Base-by-base conservation (phyloP, 2,888 invertebrate species). In the Auanema freiburgensis region DNA sequence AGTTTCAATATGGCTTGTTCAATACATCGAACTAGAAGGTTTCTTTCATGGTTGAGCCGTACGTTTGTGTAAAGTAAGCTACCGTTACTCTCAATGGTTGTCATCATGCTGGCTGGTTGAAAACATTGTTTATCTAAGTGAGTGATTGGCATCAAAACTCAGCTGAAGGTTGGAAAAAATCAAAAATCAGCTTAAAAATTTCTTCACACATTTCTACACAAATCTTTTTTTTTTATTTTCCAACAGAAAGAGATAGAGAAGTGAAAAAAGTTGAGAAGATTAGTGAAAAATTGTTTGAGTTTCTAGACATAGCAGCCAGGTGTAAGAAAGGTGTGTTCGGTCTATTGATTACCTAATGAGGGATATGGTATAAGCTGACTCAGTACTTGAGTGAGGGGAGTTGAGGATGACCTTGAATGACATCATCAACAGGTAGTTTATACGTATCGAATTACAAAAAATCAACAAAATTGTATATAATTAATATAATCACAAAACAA, bases 121-220 rank as follows among this genome's bases (percentile, higher is more conserved):
- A 52, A 52, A 23, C 16, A 8, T 52, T 16, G n/a, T 21, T 23
- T n/a, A 33, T 52, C 40, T 16, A 14, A 8, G 23, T 41, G 42
- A 40, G 16, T 40, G 42, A 33, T 40, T 10, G 41, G 8, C 42
- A 23, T 40, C 42, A 42, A 55, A 40, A 55, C 42, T 42, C 42
- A 25, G 16, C 25, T 33, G 51, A 51, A 51, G 51, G 51, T 51
- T 12, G 16, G n/a, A 51, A 11, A 51, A 51, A 24, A 24, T 51
- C 25, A 25, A 52, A n/a, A 14, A 52, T 33, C 53, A 52, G 40
- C 53, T 52, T 25, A 52, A 25, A 52, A 18, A 52, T 52, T 52
- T 23, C 23, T 51, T 25, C n/a, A 14, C 24, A 23, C 12, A 12
- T 23, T 24, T 12, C 14, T 24, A 16, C 16, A 14, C 14, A 23